Evolutionary conservation across 2,113 vertebrate species (phyloP).

Genomic region (Mastomys natalensis): DNA sequence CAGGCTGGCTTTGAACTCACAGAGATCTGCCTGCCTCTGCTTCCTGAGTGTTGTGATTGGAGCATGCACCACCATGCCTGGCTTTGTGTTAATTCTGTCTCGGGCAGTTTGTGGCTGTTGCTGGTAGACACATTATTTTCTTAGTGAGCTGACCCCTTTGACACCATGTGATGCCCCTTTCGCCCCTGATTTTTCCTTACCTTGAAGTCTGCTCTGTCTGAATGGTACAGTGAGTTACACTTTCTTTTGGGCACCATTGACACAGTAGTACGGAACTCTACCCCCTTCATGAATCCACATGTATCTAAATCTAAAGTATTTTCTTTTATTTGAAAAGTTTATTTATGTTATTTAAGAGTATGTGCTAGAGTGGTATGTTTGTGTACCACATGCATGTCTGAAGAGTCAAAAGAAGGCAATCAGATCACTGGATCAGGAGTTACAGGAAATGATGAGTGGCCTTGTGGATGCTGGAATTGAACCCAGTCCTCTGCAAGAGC

Average conservation of each 20-base stretch:
- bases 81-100: background rate
- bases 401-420: background rate
- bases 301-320: background rate
- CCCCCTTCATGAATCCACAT: background rate
- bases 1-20: background rate
- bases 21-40: background rate
- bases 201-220: background rate
- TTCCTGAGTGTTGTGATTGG: background rate
- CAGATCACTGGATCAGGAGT: background rate
- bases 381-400: background rate
- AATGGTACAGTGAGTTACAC: too few species aligned
- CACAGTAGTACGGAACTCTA: too few species aligned
- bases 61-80: background rate
- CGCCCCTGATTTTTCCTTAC: background rate
- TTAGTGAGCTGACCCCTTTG: background rate
- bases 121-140: background rate
- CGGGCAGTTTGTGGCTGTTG: background rate
- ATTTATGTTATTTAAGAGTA: background rate
- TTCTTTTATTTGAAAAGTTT: background rate
- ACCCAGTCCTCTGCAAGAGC: background rate
- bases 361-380: background rate
- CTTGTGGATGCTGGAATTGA: background rate
- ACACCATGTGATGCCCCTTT: background rate
- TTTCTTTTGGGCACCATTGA: background rate
- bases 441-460: background rate